A percentile compares a stretch with the other conserved stretches of the same genome.
phyloP scores from a whole-genome alignment of 2,797 vertebrate genomes.

The Trachurus trachurus region DNA sequence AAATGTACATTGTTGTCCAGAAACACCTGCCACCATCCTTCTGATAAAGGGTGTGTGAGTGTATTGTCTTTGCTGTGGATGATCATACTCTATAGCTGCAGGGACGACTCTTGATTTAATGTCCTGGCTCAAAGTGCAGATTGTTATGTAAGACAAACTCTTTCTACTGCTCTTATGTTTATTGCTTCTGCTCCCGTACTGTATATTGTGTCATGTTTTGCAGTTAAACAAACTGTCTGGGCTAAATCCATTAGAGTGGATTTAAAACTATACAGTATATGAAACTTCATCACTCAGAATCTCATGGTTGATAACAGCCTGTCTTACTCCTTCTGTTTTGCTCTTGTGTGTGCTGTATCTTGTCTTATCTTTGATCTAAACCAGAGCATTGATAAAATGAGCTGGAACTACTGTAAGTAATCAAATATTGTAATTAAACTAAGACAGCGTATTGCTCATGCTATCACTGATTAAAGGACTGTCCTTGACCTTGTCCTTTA shows the following conservation, averaged over 20 bases:
- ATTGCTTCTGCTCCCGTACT: neutral
- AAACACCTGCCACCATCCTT: too few species aligned
- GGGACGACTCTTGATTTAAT: neutral
- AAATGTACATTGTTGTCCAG: too few species aligned
- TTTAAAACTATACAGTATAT: neutral
- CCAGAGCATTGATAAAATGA: neutral
- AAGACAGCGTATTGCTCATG: neutral
- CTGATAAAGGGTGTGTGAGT: too few species aligned
- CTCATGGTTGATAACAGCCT: neutral
- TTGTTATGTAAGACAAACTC: slow-evolving; percentile 7
- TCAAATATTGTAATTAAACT: neutral
- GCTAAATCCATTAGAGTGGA: neutral
- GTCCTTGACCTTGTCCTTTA: neutral
- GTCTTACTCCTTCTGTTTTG: neutral
- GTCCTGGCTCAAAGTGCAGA: slow-evolving; percentile 35
- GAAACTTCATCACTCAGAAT: neutral
- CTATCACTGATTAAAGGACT: neutral
- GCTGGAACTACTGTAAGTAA: neutral
- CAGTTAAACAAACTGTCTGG: neutral
- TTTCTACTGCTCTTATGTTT: neutral
- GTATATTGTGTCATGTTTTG: neutral
- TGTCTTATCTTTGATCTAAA: neutral
- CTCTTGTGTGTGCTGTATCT: neutral
- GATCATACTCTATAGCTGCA: neutral
- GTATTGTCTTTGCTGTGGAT: neutral